phyloP scores from a whole-genome alignment of 2,113 vertebrate genomes.

The Elephas maximus region DNA sequence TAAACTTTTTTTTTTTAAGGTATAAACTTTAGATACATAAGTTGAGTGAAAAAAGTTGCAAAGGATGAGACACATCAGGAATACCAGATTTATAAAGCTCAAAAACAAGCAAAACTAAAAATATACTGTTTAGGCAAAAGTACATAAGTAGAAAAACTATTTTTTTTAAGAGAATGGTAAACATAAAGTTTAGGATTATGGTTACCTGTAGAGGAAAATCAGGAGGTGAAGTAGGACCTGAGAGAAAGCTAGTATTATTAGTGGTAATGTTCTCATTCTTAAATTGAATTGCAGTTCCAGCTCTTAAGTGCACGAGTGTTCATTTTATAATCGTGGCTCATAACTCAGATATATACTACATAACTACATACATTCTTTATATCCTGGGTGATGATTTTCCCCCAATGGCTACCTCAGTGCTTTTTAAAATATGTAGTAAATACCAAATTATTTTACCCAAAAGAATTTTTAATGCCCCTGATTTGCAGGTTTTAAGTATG shows the following conservation, averaged over 20 bases:
- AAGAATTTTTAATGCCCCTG: neutral
- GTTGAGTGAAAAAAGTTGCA: neutral
- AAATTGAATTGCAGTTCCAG: neutral
- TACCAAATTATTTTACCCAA: conserved; percentile 9
- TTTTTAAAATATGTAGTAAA: neutral
- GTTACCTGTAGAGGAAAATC: neutral
- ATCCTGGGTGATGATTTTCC: neutral
- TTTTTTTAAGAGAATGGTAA: neutral
- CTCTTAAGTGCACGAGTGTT: conserved; percentile 1
- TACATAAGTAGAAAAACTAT: neutral
- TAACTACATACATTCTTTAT: neutral
- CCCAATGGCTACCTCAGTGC: neutral
- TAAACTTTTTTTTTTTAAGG: no score
- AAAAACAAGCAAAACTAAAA: conserved; percentile 55
- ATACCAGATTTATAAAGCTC: neutral
- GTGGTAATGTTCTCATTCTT: neutral
- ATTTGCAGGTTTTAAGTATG: neutral
- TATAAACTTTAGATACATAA: neutral
- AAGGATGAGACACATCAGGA: neutral
- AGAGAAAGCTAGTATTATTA: neutral
- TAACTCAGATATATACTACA: neutral
- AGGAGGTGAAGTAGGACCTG: neutral
- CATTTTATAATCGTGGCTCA: conserved; percentile 1
- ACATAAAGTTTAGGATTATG: neutral
- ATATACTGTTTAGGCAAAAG: neutral